A percentile compares a stretch with the other conserved stretches of the same genome.
phyloP scores from a whole-genome alignment of 2,113 vertebrate genomes.

The Puma concolor region DNA sequence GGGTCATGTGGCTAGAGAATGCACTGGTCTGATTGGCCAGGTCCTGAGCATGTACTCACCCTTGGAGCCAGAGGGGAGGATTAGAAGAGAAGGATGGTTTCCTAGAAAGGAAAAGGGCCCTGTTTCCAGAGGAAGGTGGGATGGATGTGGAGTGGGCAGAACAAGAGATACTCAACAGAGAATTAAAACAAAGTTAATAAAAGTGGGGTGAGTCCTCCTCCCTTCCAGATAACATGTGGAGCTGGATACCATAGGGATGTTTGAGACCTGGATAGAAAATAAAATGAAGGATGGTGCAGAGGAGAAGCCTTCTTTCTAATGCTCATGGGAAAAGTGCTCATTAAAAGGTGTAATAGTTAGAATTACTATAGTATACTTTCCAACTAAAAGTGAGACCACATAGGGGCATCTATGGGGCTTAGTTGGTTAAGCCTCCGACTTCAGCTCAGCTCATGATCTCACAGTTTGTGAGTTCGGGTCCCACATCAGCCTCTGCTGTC shows the following conservation, averaged over 20 bases:
- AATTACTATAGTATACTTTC: not conserved
- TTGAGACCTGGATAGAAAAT: not conserved
- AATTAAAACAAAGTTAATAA: not conserved
- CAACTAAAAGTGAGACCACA: not conserved
- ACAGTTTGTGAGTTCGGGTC: too few species aligned
- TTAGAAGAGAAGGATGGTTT: not conserved
- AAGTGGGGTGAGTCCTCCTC: not conserved
- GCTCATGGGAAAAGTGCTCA: not conserved
- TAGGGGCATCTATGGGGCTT: not conserved
- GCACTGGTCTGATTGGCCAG: not conserved
- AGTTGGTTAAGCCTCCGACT: too few species aligned
- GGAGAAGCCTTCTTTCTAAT: not conserved
- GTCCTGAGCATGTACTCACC: fast-evolving
- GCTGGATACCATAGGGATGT: not conserved
- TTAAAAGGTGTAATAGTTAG: not conserved
- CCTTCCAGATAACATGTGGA: not conserved
- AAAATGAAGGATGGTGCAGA: not conserved
- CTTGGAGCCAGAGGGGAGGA: not conserved
- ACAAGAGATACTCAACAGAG: not conserved
- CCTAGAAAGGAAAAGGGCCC: not conserved
- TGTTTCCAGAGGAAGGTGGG: not conserved
- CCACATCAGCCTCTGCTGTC: too few species aligned
- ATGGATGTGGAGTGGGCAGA: not conserved
- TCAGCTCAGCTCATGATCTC: too few species aligned
- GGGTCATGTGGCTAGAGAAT: not conserved